A percentile compares a stretch with the other conserved stretches of the same genome.
Evolutionary conservation across 2,113 vertebrate species (phyloP).

Genomic region (Synodontis membranacea): DNA sequence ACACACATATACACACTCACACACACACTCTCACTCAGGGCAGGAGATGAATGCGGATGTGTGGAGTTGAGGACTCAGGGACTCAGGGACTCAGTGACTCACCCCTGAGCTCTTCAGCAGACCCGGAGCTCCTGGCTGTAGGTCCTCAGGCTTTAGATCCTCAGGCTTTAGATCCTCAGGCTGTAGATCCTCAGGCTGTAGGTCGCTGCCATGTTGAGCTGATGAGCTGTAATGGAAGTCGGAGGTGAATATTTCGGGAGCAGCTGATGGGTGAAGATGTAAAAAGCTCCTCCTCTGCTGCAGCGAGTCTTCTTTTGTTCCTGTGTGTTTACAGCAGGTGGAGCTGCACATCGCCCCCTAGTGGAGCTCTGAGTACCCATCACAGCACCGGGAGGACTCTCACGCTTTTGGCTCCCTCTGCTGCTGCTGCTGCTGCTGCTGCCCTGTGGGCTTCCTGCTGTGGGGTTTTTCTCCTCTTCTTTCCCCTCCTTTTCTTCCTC

Average conservation of each 20-base stretch:
- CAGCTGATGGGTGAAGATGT: too few relatives aligned
- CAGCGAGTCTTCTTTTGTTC: conserved; percentile 15
- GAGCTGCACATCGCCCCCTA: conserved; percentile 7
- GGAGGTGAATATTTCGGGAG: too few relatives aligned
- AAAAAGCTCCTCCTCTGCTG: conserved; percentile 16
- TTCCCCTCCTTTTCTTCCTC: neutral
- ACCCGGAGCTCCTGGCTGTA: too few relatives aligned
- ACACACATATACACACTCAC: neutral
- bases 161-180: too few relatives aligned
- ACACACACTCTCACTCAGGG: neutral
- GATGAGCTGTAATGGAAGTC: too few relatives aligned
- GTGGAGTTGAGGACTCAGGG: neutral
- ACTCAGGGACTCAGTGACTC: neutral
- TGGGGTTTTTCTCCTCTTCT: neutral
- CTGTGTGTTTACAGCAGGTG: neutral
- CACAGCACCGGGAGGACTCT: neutral
- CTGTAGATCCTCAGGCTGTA: too few relatives aligned
- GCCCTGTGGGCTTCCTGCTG: too few relatives aligned
- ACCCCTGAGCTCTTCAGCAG: neutral
- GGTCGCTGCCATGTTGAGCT: too few relatives aligned
- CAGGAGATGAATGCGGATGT: neutral
- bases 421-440: neutral
- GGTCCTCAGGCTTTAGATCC: too few relatives aligned
- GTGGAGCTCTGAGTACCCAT: neutral
- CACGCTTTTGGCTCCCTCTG: neutral